phyloP scores from a whole-genome alignment of 2,113 vertebrate species.

The Etheostoma spectabile region DNA sequence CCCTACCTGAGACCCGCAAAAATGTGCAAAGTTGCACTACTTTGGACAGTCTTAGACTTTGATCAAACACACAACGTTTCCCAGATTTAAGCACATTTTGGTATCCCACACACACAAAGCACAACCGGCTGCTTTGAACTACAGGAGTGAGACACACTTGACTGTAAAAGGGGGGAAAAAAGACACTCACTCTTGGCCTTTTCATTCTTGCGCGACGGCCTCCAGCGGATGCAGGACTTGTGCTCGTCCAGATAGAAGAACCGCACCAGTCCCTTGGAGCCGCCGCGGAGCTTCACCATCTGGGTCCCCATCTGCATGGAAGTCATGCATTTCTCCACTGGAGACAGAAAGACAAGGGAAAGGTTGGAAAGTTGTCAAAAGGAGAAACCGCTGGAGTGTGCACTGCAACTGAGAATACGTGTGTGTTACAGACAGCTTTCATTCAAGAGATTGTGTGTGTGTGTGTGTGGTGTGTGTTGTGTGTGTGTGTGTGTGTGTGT shows the following conservation, averaged over 20 bases:
- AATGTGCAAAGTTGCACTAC: too few species aligned
- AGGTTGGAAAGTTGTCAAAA: conserved; percentile 29
- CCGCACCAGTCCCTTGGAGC: conserved; percentile 93
- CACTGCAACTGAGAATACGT: not conserved
- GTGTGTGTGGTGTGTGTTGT: not conserved
- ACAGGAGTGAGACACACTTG: not conserved
- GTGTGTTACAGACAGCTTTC: conserved; percentile 7
- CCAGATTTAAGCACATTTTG: too few species aligned
- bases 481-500: not conserved
- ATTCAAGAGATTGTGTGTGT: not conserved
- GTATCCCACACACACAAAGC: too few species aligned
- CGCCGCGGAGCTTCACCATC: conserved; percentile 96
- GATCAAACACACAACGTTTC: too few species aligned
- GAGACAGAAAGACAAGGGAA: conserved; percentile 3
- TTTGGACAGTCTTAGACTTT: too few species aligned
- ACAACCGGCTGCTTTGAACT: not conserved
- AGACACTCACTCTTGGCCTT: conserved; percentile 97
- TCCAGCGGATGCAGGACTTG: conserved; percentile 96
- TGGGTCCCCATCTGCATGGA: conserved; percentile 96
- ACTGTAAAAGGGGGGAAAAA: not conserved
- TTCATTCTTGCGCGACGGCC: conserved; percentile 97
- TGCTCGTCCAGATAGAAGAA: conserved; percentile 96
- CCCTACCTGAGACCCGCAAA: too few species aligned
- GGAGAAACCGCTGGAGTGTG: conserved; percentile 10
- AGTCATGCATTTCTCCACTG: conserved; percentile 98